A percentile compares a stretch with the other conserved stretches of the same genome.
Conservation (phyloP, 1,140 invertebrate species). For the Bombus superbus region DNA sequence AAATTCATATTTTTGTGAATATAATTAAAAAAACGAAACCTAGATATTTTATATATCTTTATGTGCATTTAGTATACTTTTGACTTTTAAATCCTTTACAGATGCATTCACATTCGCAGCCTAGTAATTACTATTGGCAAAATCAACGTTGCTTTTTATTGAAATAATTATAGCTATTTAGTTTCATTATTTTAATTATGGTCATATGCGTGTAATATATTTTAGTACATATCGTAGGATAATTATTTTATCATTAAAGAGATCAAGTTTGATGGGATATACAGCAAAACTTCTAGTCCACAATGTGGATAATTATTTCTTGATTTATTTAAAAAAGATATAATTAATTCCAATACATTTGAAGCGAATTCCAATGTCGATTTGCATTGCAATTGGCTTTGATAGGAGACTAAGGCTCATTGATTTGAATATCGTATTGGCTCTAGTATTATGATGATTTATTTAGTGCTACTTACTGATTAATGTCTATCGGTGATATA, state of each 20-base stretch:
- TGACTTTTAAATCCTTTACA: not conserved
- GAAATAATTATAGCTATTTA: not conserved
- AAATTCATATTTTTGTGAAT: not conserved
- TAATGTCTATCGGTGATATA: constrained; percentile 64
- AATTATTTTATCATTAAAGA: not conserved
- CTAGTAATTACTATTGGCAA: not conserved
- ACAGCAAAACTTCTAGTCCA: not conserved
- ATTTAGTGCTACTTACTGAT: constrained; percentile 58
- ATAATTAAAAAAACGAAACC: not conserved
- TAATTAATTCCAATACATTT: not conserved
- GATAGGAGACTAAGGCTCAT: not conserved
- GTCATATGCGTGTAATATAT: not conserved
- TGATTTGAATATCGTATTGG: not conserved
- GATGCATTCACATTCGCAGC: not conserved
- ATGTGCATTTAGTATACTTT: not conserved
- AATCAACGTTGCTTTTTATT: not conserved
- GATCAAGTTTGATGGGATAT: not conserved
- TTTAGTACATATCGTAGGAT: too few relatives aligned
- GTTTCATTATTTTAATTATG: not conserved
- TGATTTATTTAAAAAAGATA: not conserved
- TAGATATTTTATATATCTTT: not conserved
- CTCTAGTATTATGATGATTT: not conserved
- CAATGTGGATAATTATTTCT: constrained; percentile 13
- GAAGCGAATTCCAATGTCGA: not conserved
- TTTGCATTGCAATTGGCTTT: not conserved